Conservation (phyloP, 2,113 vertebrate genomes). For the Sorex fumeus region DNA sequence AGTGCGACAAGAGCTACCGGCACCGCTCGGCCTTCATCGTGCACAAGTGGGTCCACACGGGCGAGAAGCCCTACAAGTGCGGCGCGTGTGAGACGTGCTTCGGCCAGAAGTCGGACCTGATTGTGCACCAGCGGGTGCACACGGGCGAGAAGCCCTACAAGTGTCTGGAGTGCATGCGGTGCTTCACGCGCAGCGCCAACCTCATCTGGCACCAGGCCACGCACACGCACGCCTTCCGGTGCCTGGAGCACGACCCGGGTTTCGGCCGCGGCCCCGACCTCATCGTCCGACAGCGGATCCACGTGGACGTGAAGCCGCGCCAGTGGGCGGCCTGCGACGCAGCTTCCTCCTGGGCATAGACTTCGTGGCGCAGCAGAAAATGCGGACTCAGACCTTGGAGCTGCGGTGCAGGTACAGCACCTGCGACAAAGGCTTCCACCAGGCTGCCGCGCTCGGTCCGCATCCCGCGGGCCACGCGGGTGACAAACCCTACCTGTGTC, state of each 20-base stretch:
- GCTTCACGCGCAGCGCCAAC: slow-evolving; percentile 80
- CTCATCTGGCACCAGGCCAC: slow-evolving; percentile 81
- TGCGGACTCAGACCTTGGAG: slow-evolving; percentile 82
- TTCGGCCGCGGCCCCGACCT: slow-evolving; percentile 82
- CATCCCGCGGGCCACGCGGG: slow-evolving; percentile 77
- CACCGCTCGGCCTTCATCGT: slow-evolving; percentile 82
- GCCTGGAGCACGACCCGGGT: slow-evolving; percentile 80
- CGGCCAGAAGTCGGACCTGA: slow-evolving; percentile 81
- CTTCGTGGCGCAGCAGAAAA: slow-evolving; percentile 83
- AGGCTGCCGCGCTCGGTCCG: slow-evolving; percentile 75
- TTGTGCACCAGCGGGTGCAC: slow-evolving; percentile 82
- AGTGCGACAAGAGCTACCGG: slow-evolving; percentile 83
- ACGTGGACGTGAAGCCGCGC: slow-evolving; percentile 82
- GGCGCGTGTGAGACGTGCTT: slow-evolving; percentile 83
- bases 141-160: slow-evolving; percentile 83
- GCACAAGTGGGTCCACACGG: slow-evolving; percentile 82
- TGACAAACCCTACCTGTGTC: slow-evolving; percentile 79
- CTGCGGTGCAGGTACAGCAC: slow-evolving; percentile 75
- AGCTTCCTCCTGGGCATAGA: slow-evolving; percentile 82
- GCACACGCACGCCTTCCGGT: slow-evolving; percentile 78
- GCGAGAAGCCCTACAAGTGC: slow-evolving; percentile 82
- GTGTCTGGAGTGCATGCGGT: slow-evolving; percentile 81
- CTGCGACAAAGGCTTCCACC: slow-evolving; percentile 80
- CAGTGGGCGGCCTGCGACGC: slow-evolving; percentile 81
- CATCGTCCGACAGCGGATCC: slow-evolving; percentile 82